Conservation (phyloP, 2,888 invertebrate genomes). For the Petrolisthes cinctipes region DNA sequence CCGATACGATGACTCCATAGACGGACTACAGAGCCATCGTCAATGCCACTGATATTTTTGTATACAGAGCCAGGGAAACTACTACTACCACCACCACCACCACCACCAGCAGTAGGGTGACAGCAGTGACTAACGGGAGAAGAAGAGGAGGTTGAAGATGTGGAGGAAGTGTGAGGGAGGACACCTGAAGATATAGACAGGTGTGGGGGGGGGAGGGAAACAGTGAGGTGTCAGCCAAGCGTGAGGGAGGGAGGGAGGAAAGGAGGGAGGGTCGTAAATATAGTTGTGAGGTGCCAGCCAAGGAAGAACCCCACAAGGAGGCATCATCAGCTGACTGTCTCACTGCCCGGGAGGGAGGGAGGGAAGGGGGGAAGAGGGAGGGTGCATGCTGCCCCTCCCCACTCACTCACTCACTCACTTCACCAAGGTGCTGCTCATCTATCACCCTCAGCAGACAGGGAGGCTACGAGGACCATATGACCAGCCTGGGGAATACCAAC, state of each 20-base stretch:
- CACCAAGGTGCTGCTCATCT: slow-evolving; percentile 10
- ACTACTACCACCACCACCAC: too few relatives aligned
- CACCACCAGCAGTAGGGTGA: neutral
- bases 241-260: slow-evolving; percentile 14
- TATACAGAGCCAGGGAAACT: neutral
- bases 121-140: neutral
- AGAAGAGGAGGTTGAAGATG: neutral
- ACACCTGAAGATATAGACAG: neutral
- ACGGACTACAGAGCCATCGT: too few relatives aligned
- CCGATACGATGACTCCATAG: too few relatives aligned
- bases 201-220: neutral
- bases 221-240: neutral
- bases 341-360: slow-evolving; percentile 40
- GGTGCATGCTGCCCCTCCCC: neutral
- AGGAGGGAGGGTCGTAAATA: too few relatives aligned
- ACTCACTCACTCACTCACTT: neutral
- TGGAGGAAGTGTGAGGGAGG: slow-evolving; percentile 7
- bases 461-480: too few relatives aligned
- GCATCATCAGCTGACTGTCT: slow-evolving; percentile 26
- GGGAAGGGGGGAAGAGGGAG: neutral
- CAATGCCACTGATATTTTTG: too few relatives aligned
- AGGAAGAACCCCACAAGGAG: too few relatives aligned
- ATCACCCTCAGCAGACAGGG: too few relatives aligned
- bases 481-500: too few relatives aligned
- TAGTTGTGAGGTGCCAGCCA: too few relatives aligned